Evolutionary conservation across 2,797 vertebrate genomes (phyloP).

Genomic region (Muraenolepis orangiensis): DNA sequence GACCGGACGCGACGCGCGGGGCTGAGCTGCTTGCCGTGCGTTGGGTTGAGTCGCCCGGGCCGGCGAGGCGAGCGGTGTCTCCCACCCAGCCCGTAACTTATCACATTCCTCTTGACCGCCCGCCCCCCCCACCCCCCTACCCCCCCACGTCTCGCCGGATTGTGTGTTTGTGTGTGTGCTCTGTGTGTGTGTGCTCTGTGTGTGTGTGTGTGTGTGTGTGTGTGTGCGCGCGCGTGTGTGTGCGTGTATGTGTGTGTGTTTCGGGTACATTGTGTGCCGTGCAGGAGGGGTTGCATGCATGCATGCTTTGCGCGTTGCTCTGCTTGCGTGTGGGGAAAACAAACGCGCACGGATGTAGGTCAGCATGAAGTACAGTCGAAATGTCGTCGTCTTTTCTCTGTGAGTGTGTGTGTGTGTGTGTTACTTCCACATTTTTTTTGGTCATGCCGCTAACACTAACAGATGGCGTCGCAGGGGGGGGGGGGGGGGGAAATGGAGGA

Average conservation of each 20-base stretch:
- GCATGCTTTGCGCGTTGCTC: neutral
- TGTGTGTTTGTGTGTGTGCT: slow-evolving; percentile 27
- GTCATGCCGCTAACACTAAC: slow-evolving; percentile 75
- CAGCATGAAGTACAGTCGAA: slow-evolving; percentile 66
- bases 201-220: slow-evolving; percentile 3
- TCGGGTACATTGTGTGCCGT: neutral
- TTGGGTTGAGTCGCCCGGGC: slow-evolving; percentile 55
- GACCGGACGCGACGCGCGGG: too few relatives aligned
- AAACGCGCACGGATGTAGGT: slow-evolving; percentile 60
- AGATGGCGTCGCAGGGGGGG: slow-evolving; percentile 67
- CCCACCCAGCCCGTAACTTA: slow-evolving; percentile 59
- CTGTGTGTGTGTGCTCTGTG: slow-evolving; percentile 16
- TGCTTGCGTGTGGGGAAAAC: slow-evolving; percentile 22
- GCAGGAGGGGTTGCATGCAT: too few relatives aligned
- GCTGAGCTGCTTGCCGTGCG: too few relatives aligned
- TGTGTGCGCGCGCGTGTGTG: neutral
- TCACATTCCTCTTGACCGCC: slow-evolving; percentile 58
- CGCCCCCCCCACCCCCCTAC: slow-evolving; percentile 35
- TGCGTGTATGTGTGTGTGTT: neutral
- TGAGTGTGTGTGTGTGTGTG: slow-evolving; percentile 28
- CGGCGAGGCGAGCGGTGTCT: slow-evolving; percentile 63
- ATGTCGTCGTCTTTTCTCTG: slow-evolving; percentile 71
- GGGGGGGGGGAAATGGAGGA: slow-evolving; percentile 4
- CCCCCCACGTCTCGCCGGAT: slow-evolving; percentile 30
- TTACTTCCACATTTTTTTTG: slow-evolving; percentile 71